Evolutionary conservation across 2,888 invertebrate genomes (phyloP), one percentile per base, ranked within the genome.

Genomic region (Ferdinandea cuprea): DNA sequence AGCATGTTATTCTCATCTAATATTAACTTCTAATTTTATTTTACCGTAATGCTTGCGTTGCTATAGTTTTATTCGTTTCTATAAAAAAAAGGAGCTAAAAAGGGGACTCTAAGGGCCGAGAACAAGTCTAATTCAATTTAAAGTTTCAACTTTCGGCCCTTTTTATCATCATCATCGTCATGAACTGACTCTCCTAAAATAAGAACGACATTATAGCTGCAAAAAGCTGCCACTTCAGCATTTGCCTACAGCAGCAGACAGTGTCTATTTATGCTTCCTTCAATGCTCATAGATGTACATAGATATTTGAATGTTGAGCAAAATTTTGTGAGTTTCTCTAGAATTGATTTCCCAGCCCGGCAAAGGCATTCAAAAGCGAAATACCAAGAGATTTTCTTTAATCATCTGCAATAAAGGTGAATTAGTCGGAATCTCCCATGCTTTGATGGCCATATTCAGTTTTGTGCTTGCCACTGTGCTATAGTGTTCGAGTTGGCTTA

Each of bases 371-470:
- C 42, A 13, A 52, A 21, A 35, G 35, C 52, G 35, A 44, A 63
- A 42, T 32, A 35, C 42, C 72, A 44, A 44, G 63, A 63, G 61
- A 63, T 63, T 63, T 72, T 63, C 52, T 44, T 54, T 72, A 72
- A 72, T 72, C 72, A 63, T 72, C 44, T 35, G 61, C 72, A 63
- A 72, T 72, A 72, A 72, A 72, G 61, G 61, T 63, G 72, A 72
- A 72, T 72, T 72, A 72, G 72, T 63, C 6, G 21, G 32, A 44
- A 30, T 44, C 44, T 44, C 19, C 11, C 19, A n/a, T n/a, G n/a
- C n/a, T n/a, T n/a, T n/a, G n/a, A n/a, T n/a, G n/a, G n/a, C n/a
- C n/a, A n/a, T n/a, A n/a, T 3, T 17, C 5, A 15, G 7, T 42
- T 13, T 15, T 8, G 15, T 17, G 19, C 17, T 19, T 6, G 6